These are phyloP conservation scores for Hemibagrus guttatus DNA, from an alignment of 2,797 vertebrate genomes.

Conservation along the genomic window DNA sequence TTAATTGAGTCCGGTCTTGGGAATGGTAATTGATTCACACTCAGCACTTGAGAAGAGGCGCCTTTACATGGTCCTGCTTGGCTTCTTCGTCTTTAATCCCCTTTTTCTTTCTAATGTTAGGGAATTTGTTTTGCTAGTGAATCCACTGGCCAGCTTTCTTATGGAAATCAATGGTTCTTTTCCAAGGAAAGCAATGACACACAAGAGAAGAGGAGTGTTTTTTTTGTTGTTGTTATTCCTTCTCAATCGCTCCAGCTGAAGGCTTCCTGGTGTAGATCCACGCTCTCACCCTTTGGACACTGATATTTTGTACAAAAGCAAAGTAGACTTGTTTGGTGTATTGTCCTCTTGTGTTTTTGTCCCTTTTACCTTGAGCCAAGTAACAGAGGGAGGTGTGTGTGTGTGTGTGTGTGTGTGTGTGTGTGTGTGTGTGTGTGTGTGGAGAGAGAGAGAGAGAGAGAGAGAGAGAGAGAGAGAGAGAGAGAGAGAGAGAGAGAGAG, in stretches of 20 bases:
- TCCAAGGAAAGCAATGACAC: conserved; percentile 71
- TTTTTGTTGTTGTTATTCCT: conserved; percentile 79
- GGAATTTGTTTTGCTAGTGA: conserved; percentile 92
- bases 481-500: conserved; percentile 31
- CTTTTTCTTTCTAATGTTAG: conserved; percentile 86
- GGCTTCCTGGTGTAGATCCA: conserved; percentile 87
- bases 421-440: no score
- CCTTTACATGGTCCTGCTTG: conserved; percentile 90
- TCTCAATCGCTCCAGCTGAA: conserved; percentile 92
- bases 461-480: background rate
- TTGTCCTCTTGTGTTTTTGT: conserved; percentile 69
- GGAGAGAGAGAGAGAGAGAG: no score
- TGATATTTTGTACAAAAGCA: conserved; percentile 94
- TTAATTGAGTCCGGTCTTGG: conserved; percentile 88
- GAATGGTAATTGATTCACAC: conserved; percentile 93
- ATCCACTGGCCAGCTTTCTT: conserved; percentile 95
- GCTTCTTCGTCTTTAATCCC: conserved; percentile 90
- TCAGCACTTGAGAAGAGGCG: conserved; percentile 80
- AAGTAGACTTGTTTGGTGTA: conserved; percentile 92
- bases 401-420: conserved; percentile 24
- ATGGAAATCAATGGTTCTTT: conserved; percentile 95
- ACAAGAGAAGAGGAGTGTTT: conserved; percentile 63
- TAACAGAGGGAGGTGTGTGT: conserved; percentile 65
- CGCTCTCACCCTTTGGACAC: conserved; percentile 94
- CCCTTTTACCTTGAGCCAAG: conserved; percentile 75